Percentiles rank a stretch among this genome's conserved stretches.
Conservation (phyloP, 2,113 vertebrate species). For the Daphoenositta chrysoptera region DNA sequence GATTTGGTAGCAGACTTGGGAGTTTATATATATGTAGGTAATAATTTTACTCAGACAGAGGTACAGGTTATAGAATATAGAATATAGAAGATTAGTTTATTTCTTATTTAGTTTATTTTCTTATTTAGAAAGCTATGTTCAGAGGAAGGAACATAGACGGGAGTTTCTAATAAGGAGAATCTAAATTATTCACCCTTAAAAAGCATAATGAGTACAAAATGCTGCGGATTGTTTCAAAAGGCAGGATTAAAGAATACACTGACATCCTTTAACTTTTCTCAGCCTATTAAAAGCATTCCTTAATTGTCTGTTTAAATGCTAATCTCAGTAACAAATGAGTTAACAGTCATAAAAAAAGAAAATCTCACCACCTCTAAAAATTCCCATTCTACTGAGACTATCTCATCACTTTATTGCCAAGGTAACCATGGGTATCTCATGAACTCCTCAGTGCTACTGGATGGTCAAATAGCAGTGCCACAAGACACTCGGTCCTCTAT, state of each 20-base stretch:
- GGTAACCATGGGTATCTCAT: slow-evolving; percentile 5
- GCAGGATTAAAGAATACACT: background rate
- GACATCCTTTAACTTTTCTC: slow-evolving; percentile 26
- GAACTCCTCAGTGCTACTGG: background rate
- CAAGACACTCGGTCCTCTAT: background rate
- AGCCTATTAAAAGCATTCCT: slow-evolving; percentile 7
- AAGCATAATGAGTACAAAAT: slow-evolving; percentile 15
- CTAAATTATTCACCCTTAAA: slow-evolving; percentile 5
- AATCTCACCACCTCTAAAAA: slow-evolving; percentile 2
- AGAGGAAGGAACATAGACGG: background rate
- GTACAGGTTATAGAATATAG: background rate
- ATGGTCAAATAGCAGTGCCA: background rate
- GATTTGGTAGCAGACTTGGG: background rate
- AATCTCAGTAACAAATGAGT: slow-evolving; percentile 27
- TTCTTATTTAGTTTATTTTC: slow-evolving; percentile 17
- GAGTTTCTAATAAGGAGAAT: background rate
- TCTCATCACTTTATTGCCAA: slow-evolving; percentile 25
- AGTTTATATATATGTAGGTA: background rate
- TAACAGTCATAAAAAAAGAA: background rate
- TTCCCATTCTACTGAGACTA: background rate
- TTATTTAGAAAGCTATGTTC: background rate
- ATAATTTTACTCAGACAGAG: background rate
- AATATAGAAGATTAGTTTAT: background rate
- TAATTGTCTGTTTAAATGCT: slow-evolving; percentile 22
- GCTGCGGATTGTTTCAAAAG: background rate